Conservation (phyloP, 2,888 invertebrate genomes). For the Parnassius orleans region DNA sequence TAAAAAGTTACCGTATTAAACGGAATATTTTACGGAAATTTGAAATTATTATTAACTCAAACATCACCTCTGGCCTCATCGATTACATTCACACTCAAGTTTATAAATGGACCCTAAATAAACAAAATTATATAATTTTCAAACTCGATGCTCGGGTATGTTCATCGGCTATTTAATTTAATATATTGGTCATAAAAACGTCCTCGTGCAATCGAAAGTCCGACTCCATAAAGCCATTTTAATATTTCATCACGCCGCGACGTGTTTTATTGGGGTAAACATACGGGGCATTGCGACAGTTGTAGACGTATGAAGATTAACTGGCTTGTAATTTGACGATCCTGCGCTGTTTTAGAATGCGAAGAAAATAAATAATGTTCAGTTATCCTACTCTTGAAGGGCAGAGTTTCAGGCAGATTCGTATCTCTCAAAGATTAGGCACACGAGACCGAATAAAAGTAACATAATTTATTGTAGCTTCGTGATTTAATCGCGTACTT, state of each 20-base stretch:
- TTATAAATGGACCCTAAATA: slow-evolving; percentile 5
- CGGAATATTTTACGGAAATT: not conserved
- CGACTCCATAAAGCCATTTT: slow-evolving; percentile 19
- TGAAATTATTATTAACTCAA: not conserved
- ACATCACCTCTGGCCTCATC: slow-evolving; percentile 12
- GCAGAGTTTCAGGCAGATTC: no score
- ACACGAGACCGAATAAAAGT: no score
- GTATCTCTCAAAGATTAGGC: no score
- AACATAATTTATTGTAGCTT: no score
- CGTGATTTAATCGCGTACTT: no score
- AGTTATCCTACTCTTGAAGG: no score
- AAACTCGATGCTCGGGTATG: slow-evolving; percentile 10
- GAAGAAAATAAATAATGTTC: no score
- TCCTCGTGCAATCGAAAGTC: slow-evolving; percentile 10
- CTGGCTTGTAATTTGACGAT: slow-evolving; percentile 9
- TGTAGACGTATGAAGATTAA: slow-evolving; percentile 21
- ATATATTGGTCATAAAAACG: slow-evolving; percentile 26
- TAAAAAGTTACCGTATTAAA: not conserved
- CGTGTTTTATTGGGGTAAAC: slow-evolving; percentile 22
- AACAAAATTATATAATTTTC: slow-evolving; percentile 20
- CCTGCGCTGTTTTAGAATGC: slow-evolving; percentile 1
- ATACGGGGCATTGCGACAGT: not conserved
- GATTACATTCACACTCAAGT: not conserved
- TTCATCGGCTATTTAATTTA: slow-evolving; percentile 23
- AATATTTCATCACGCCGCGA: slow-evolving; percentile 25